phyloP scores from a whole-genome alignment of 1,140 invertebrate species.

The Araneus ventricosus region DNA sequence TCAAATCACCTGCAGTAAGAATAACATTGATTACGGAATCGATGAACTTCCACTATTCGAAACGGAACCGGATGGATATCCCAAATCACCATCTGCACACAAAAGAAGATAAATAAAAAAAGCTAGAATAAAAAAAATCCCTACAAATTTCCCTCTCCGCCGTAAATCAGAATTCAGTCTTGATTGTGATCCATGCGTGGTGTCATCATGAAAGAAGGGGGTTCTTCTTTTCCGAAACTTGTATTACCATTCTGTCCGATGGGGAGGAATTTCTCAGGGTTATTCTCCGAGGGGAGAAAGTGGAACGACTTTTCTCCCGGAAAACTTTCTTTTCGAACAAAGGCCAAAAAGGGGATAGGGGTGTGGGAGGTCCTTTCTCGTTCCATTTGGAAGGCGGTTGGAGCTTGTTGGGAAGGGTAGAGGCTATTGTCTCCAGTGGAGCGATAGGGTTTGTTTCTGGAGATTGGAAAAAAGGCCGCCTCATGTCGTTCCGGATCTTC shows the following conservation, averaged over 20 bases:
- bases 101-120: background rate
- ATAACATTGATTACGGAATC: background rate
- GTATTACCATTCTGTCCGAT: background rate
- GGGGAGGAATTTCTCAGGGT: background rate
- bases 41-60: background rate
- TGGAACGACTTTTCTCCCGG: slow-evolving; percentile 2
- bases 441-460: slow-evolving; percentile 1
- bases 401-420: background rate
- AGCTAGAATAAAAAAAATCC: background rate
- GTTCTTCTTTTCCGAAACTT: background rate
- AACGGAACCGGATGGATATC: background rate
- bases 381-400: background rate
- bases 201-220: background rate
- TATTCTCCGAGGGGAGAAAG: background rate
- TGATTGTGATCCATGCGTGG: slow-evolving; percentile 3
- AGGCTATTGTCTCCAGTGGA: background rate
- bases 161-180: background rate
- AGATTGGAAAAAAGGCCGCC: background rate
- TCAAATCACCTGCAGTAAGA: background rate
- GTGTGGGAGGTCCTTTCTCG: background rate
- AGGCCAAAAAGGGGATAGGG: background rate
- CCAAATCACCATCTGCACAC: slow-evolving; percentile 1
- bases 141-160: background rate
- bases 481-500: background rate
- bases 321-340: background rate